A percentile compares a stretch with the other conserved stretches of the same genome.
Evolutionary conservation across 1,140 invertebrate species (phyloP).

Genomic region (Aphelenchoides avenae): DNA sequence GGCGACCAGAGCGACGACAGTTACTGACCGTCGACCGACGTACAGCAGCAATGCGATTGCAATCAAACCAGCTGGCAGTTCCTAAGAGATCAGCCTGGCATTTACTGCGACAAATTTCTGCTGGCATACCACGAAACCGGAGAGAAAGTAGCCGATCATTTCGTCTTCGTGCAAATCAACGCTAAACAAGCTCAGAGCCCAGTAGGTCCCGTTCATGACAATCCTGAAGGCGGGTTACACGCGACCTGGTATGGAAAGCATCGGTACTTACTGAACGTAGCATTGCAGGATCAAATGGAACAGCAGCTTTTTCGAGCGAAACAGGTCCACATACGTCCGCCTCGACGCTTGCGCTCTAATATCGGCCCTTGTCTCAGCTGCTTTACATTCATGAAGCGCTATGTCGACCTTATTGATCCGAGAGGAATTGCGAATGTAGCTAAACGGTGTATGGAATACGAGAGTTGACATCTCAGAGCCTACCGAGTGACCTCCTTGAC

Average conservation of each 20-base stretch:
- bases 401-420: conserved; percentile 34
- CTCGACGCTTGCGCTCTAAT: not conserved
- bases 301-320: conserved; percentile 18
- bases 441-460: conserved; percentile 3
- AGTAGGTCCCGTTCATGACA: conserved; percentile 41
- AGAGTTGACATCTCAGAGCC: conserved; percentile 8
- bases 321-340: conserved; percentile 36
- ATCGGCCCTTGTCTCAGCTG: not conserved
- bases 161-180: conserved; percentile 43
- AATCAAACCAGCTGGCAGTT: conserved; percentile 44
- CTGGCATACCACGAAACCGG: conserved; percentile 37
- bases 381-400: conserved; percentile 28
- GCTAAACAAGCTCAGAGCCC: conserved; percentile 40
- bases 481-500: conserved; percentile 29
- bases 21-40: conserved; percentile 32
- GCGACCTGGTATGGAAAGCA: not conserved
- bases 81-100: too few species aligned
- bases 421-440: conserved; percentile 20
- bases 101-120: too few species aligned
- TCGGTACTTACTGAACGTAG: conserved; percentile 36
- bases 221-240: conserved; percentile 29
- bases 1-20: conserved; percentile 31
- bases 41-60: conserved; percentile 36
- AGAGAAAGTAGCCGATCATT: conserved; percentile 48
- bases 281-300: conserved; percentile 44